Base-by-base conservation (phyloP, 2,113 vertebrate genomes). In the Anas platyrhynchos region DNA sequence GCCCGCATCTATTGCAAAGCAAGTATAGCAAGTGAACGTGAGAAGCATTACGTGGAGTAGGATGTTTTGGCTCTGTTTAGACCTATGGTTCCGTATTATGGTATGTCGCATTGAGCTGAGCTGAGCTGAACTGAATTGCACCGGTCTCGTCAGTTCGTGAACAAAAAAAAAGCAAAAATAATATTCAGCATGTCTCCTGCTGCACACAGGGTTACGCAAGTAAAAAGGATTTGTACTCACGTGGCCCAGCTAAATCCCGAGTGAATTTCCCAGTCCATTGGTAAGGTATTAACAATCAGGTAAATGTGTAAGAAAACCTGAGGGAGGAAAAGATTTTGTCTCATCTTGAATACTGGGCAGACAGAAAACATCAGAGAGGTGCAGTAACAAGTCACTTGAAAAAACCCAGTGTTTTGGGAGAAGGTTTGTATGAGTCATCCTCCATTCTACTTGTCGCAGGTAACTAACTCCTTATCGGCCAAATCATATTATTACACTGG, bases 401-500 rank as follows among this genome's bases (percentile, higher is more conserved):
- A 94, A 93, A 78, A 5, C 54, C 78, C 83, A 52, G 38, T 5
- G 8, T 62, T 81, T 58, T 14, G 43, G 56, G 77, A 78, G 38
- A 74, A 74, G 88, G 59, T 50, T 93, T 52, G 58, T 78, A 62
- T 25, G 83, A 92, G 52, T 91, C 87, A 63, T 81, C 88, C 55
- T 95, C 69, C 71, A 36, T 92, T 96, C 86, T 89, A 52, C 83
- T 87, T 85, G 80, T 94, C 93, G 50, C 93, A 94, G 84, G 83
- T 96, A 90, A 91, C 88, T 95, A 88, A 93, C 77, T 94, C 82
- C 73, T 84, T 95, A 50, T 58, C 93, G 86, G 93, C 84, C 87
- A 95, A 84, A 62, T 80, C 55, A 55, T 23, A 43, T 41, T 93
- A 82, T 94, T 94, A 96, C 78, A 93, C 94, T 89, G 78, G 34